A percentile compares a stretch with the other conserved stretches of the same genome.
Evolutionary conservation across 2,113 vertebrate genomes (phyloP).

Genomic region (Garra rufa): DNA sequence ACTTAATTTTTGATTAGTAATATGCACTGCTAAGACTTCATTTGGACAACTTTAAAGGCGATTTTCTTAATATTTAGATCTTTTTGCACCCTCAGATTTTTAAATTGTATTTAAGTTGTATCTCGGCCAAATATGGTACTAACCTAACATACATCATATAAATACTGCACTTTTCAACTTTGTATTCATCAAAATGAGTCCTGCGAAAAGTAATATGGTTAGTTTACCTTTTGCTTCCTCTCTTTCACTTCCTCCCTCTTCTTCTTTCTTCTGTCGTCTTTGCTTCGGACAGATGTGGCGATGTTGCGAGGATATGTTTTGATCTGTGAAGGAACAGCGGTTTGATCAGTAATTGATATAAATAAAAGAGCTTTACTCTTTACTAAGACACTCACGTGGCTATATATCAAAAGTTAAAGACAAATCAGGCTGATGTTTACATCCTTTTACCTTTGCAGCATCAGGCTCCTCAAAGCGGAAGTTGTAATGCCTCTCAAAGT

Average conservation of each 20-base stretch:
- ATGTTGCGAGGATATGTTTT: slow-evolving; percentile 86
- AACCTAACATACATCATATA: no score
- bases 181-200: not conserved
- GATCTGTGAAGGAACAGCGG: slow-evolving; percentile 65
- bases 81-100: no score
- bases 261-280: slow-evolving; percentile 84
- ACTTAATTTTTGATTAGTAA: no score
- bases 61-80: no score
- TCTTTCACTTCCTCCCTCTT: slow-evolving; percentile 83
- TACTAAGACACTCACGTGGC: not conserved
- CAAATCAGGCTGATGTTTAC: not conserved
- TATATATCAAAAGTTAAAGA: not conserved
- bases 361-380: not conserved
- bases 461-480: slow-evolving; percentile 92
- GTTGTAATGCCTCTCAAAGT: slow-evolving; percentile 89
- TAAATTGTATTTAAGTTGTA: no score
- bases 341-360: not conserved
- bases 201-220: no score
- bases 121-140: no score
- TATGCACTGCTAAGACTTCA: no score
- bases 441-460: slow-evolving; percentile 66
- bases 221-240: slow-evolving; percentile 81
- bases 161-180: not conserved
- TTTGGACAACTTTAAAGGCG: no score
- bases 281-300: slow-evolving; percentile 83